phyloP scores from a whole-genome alignment of 2,113 vertebrate genomes.

The Colossoma macropomum region DNA sequence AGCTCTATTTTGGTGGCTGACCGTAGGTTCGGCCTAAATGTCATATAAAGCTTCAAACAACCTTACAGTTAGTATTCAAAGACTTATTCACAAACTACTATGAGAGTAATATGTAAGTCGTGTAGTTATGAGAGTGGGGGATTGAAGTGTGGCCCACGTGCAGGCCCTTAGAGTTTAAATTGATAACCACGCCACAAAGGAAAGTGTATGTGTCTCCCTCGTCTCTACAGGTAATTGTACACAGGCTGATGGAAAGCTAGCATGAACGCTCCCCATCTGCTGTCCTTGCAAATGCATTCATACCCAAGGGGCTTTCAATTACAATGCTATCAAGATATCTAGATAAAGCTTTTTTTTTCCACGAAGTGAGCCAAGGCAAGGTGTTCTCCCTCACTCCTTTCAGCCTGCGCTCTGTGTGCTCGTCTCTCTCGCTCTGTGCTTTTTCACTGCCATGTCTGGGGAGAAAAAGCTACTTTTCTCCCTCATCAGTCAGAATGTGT shows the following conservation, averaged over 20 bases:
- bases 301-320: slow-evolving; percentile 57
- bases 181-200: neutral
- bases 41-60: no score
- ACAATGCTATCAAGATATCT: slow-evolving; percentile 59
- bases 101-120: no score
- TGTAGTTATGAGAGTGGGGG: neutral
- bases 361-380: slow-evolving; percentile 24
- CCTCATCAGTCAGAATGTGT: neutral
- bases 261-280: slow-evolving; percentile 41
- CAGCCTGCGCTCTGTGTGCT: neutral
- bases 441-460: neutral
- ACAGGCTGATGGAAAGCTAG: slow-evolving; percentile 2
- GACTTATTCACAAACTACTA: no score
- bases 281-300: slow-evolving; percentile 52
- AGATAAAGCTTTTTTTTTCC: slow-evolving; percentile 52
- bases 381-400: neutral
- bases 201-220: neutral
- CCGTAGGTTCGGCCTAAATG: no score
- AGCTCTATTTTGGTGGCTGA: no score
- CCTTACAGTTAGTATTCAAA: no score
- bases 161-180: neutral
- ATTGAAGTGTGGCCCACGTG: neutral
- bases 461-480: neutral
- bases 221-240: neutral
- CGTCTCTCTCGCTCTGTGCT: neutral